Percentiles rank a stretch among this genome's conserved stretches.
These are phyloP conservation scores for Argyrosomus regius DNA, from an alignment of 2,797 vertebrate genomes.

Conservation along the genomic window DNA sequence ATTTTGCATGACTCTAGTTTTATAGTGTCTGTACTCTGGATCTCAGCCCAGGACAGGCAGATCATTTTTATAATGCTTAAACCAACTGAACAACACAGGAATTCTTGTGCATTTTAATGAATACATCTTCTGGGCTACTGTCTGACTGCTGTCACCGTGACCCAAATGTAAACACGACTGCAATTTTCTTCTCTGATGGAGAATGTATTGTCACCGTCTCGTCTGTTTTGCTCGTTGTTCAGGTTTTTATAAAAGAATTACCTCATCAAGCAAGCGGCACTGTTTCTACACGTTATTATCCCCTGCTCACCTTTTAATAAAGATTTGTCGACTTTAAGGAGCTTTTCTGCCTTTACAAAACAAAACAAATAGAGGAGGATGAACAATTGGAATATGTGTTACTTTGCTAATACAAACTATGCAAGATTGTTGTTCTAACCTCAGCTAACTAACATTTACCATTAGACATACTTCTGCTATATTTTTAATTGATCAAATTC, in stretches of 20 bases:
- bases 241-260: neutral
- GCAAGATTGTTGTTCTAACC: neutral
- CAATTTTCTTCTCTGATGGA: constrained; percentile 22
- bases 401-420: neutral
- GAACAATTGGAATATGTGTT: neutral
- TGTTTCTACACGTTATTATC: neutral
- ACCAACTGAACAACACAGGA: constrained; percentile 23
- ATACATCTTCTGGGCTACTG: constrained; percentile 19
- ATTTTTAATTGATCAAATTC: too few relatives aligned
- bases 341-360: neutral
- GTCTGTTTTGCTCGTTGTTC: neutral
- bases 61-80: constrained; percentile 50
- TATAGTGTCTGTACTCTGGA: constrained; percentile 35
- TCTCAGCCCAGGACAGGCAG: constrained; percentile 32
- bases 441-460: neutral
- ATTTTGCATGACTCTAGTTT: constrained; percentile 50
- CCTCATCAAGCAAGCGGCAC: neutral
- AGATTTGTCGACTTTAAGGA: neutral
- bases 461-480: neutral
- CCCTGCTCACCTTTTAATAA: neutral
- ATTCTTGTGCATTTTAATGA: constrained; percentile 28
- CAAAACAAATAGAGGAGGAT: neutral
- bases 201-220: neutral
- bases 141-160: constrained; percentile 21
- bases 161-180: constrained; percentile 25